Evolutionary conservation across 2,797 vertebrate genomes (phyloP).

Genomic region (Parotocinclus haroldoi): DNA sequence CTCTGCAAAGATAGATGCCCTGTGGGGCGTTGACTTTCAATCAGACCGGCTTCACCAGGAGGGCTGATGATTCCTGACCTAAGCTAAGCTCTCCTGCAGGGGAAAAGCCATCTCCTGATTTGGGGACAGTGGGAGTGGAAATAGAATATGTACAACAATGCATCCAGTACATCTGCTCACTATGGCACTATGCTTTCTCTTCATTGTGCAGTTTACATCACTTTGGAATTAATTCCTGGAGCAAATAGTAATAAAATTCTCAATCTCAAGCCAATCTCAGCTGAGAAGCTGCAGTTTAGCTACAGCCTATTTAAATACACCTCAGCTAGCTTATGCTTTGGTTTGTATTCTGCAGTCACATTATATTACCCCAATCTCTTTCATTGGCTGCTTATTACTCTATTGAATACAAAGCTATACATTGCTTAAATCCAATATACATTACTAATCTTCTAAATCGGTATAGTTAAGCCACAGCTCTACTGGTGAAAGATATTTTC

Average conservation of each 20-base stretch:
- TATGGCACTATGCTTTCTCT: background rate
- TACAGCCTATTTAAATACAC: background rate
- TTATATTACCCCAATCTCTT: too few relatives aligned
- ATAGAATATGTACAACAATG: background rate
- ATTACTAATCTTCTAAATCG: too few relatives aligned
- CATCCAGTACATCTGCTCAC: background rate
- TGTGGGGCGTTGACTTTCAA: slow-evolving; percentile 21
- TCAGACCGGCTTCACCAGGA: slow-evolving; percentile 19
- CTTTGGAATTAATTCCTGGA: background rate
- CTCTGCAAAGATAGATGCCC: slow-evolving; percentile 6
- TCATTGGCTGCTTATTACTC: too few relatives aligned
- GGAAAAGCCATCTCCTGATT: slow-evolving; percentile 17
- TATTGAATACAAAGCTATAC: too few relatives aligned
- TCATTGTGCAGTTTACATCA: background rate
- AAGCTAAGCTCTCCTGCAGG: slow-evolving; percentile 2
- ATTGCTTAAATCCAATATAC: too few relatives aligned
- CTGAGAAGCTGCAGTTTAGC: background rate
- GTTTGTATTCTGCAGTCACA: too few relatives aligned
- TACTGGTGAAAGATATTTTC: too few relatives aligned
- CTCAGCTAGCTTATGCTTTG: too few relatives aligned
- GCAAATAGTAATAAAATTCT: slow-evolving; percentile 10
- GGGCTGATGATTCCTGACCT: slow-evolving; percentile 16
- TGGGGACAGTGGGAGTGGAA: slow-evolving; percentile 14
- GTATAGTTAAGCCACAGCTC: too few relatives aligned
- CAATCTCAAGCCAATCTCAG: background rate